Conservation (phyloP, 2,888 invertebrate species). For the Tanaodytes sp. region DNA sequence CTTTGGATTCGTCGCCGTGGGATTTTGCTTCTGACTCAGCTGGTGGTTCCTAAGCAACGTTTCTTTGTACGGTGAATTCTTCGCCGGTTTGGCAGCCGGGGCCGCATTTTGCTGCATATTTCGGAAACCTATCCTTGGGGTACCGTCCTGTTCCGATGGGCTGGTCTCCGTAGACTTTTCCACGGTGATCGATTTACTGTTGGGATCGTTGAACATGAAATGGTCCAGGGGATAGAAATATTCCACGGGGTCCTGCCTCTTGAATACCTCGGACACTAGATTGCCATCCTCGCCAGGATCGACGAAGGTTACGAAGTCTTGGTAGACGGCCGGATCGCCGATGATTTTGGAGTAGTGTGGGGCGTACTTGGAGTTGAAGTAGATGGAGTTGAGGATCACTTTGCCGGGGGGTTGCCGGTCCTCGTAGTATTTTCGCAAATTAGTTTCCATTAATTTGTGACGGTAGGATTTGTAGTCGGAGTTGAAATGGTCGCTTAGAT, state of each 20-base stretch:
- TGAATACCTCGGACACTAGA: constrained; percentile 32
- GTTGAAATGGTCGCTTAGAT: no score
- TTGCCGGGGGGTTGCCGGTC: constrained; percentile 66
- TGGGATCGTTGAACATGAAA: constrained; percentile 58
- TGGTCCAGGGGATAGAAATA: constrained; percentile 63
- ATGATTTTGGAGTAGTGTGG: constrained; percentile 37
- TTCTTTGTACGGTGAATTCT: constrained; percentile 8
- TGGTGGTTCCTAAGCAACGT: constrained; percentile 18
- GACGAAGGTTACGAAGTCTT: constrained; percentile 61
- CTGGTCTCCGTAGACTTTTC: constrained; percentile 61
- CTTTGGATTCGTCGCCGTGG: background rate
- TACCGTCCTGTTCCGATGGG: no score
- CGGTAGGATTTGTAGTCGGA: constrained; percentile 33
- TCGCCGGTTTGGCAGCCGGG: background rate
- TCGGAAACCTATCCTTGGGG: constrained; percentile 29
- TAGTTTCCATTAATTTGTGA: constrained; percentile 61
- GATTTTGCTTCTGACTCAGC: background rate
- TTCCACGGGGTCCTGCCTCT: constrained; percentile 52
- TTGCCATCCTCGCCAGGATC: constrained; percentile 56
- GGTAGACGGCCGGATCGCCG: constrained; percentile 53
- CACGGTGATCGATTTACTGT: constrained; percentile 49
- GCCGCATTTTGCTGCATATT: background rate
- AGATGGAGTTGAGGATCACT: constrained; percentile 67
- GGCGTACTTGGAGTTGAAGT: constrained; percentile 61
- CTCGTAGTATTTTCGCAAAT: constrained; percentile 61